Base-by-base conservation (phyloP, 2,797 vertebrate genomes). In the Tarsius wallacei region DNA sequence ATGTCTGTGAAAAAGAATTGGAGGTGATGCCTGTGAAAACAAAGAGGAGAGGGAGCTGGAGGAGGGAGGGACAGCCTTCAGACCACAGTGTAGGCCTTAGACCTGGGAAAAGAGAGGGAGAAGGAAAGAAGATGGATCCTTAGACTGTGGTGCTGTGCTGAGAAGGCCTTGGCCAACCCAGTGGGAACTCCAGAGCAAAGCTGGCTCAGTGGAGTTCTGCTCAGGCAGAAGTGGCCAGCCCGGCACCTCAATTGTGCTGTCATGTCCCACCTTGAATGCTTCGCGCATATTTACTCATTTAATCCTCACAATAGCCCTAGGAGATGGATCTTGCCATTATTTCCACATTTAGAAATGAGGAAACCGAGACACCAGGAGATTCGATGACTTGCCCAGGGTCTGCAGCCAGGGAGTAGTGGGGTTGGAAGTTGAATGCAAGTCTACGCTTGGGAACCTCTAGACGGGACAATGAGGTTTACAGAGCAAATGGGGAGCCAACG, bases 141-240 rank as follows among this genome's bases (percentile, higher is more conserved):
- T 13, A n/a, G 71, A 5, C 7, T 14, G 42, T n/a, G 59, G 22
- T 0, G 13, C 17, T 4, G 0, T 7, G 7, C 24, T 14, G 64
- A 66, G 66, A 82, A 51, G 53, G 26, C 24, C 51, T 47, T 28
- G 14, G 61, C 36, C 26, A 47, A 17, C n/a, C 26, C n/a, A 1
- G 0, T 2, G 71, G 28, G 7, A 51, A 53, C 28, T 21, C 49
- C 15, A 2, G 70, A 61, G 26, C 61, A 21, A 21, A 47, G 42
- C 5, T 4, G 59, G 31, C 47, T 17, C 0, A 0, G 9, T 9
- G 17, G 47, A 28, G 28, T 26, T n/a, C 91, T 66, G 53, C 42
- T 0, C 31, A 33, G n/a, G 28, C 3, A 2, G 70, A 19, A 59
- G 12, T 0, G 10, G 12, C 17, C 47, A 24, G 31, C 36, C 28